These are phyloP conservation scores for Tetramorium parvispinum DNA, from an alignment of 1,140 invertebrate genomes.

Conservation along the genomic window DNA sequence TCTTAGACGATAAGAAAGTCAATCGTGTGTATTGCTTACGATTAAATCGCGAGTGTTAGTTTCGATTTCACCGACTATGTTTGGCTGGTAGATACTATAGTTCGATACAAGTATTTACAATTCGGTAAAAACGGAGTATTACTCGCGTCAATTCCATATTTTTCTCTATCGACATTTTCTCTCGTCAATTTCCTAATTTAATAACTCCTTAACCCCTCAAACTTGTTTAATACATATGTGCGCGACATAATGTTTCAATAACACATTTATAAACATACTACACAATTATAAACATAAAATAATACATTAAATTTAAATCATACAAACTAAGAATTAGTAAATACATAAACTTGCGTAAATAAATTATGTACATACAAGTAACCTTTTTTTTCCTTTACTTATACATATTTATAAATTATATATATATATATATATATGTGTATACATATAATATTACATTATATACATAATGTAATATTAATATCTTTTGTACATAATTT, in stretches of 20 bases:
- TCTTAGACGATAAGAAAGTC: conserved; percentile 52
- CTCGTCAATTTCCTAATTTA: conserved; percentile 66
- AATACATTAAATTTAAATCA: conserved; percentile 63
- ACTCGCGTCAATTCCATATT: conserved; percentile 66
- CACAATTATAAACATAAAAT: conserved; percentile 55
- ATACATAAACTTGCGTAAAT: conserved; percentile 61
- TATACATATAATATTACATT: conserved; percentile 56
- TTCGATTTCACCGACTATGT: conserved; percentile 51
- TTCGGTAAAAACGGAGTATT: conserved; percentile 52
- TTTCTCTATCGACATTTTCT: background rate
- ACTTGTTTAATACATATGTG: conserved; percentile 15
- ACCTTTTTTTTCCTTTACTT: conserved; percentile 50
- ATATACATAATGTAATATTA: conserved; percentile 61
- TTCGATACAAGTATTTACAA: conserved; percentile 67
- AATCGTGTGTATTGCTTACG: conserved; percentile 34
- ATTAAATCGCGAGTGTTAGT: conserved; percentile 42
- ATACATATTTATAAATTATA: conserved; percentile 57
- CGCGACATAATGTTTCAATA: conserved; percentile 5
- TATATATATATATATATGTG: conserved; percentile 63
- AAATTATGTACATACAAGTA: conserved; percentile 76
- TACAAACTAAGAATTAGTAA: conserved; percentile 65
- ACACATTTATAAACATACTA: conserved; percentile 53
- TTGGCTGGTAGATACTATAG: conserved; percentile 44
- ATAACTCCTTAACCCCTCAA: conserved; percentile 67
- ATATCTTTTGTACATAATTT: conserved; percentile 64